These are phyloP conservation scores for Spheniscus humboldti DNA, from an alignment of 2,797 vertebrate species.

Conservation along the genomic window DNA sequence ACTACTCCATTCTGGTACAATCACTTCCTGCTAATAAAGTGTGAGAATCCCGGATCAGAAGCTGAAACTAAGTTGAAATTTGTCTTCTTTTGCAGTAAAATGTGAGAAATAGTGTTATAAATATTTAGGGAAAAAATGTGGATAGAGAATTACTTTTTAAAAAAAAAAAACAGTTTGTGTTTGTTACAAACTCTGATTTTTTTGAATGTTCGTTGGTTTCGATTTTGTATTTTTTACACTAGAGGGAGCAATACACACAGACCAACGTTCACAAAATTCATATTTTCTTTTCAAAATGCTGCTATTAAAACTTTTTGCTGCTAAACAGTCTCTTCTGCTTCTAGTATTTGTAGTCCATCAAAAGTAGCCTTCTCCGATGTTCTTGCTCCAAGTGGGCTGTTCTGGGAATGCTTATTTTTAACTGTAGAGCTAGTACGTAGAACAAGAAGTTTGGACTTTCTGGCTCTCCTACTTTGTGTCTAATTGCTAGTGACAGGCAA, in stretches of 20 bases:
- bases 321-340: neutral
- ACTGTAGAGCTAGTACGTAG: neutral
- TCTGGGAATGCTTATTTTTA: neutral
- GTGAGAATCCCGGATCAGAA: neutral
- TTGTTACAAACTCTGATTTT: neutral
- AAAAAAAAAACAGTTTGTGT: neutral
- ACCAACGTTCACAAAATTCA: neutral
- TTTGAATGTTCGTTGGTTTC: neutral
- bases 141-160: neutral
- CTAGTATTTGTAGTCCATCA: neutral
- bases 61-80: neutral
- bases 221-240: constrained; percentile 7
- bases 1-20: neutral
- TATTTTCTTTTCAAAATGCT: neutral
- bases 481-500: neutral
- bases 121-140: neutral
- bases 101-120: neutral
- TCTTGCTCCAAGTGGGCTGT: neutral
- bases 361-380: neutral
- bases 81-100: neutral
- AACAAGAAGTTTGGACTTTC: neutral
- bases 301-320: neutral
- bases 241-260: constrained; percentile 43
- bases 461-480: neutral
- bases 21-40: neutral